Conservation (phyloP, 2,113 vertebrate genomes). For the Takifugu bimaculatus region DNA sequence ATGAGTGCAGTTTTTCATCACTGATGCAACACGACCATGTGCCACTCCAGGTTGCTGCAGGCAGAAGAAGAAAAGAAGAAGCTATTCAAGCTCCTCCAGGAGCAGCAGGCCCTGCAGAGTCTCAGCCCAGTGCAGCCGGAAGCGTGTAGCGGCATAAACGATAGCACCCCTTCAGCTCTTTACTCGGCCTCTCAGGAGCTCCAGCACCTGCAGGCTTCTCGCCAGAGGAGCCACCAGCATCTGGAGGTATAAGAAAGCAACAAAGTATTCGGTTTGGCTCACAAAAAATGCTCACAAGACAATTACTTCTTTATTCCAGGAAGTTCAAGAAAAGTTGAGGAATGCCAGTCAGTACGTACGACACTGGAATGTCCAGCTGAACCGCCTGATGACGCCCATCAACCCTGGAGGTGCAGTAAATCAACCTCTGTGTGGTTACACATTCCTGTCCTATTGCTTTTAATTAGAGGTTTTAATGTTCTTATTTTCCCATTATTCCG, state of each 20-base stretch:
- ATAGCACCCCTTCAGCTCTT: slow-evolving; percentile 47
- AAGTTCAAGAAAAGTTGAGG: slow-evolving; percentile 66
- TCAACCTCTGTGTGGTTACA: background rate
- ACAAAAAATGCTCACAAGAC: background rate
- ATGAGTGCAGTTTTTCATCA: too few relatives aligned
- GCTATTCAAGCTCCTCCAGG: slow-evolving; percentile 64
- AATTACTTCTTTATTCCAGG: slow-evolving; percentile 42
- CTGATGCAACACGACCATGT: background rate
- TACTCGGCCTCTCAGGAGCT: slow-evolving; percentile 67
- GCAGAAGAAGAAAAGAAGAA: slow-evolving; percentile 69
- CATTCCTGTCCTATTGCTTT: background rate
- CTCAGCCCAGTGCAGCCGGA: slow-evolving; percentile 38
- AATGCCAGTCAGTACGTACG: slow-evolving; percentile 66
- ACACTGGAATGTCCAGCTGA: slow-evolving; percentile 79
- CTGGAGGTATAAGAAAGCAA: slow-evolving; percentile 54
- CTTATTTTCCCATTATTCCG: background rate
- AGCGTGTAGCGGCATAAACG: background rate
- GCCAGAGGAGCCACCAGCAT: slow-evolving; percentile 62
- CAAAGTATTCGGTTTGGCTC: background rate
- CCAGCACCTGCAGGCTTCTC: slow-evolving; percentile 54
- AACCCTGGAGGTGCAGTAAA: slow-evolving; percentile 66
- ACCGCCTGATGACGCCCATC: slow-evolving; percentile 74
- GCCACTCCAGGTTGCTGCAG: slow-evolving; percentile 50
- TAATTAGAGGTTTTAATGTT: background rate
- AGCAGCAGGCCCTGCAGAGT: slow-evolving; percentile 50